Conservation (phyloP, 2,797 vertebrate species). For the Lepilemur septentrionalis region DNA sequence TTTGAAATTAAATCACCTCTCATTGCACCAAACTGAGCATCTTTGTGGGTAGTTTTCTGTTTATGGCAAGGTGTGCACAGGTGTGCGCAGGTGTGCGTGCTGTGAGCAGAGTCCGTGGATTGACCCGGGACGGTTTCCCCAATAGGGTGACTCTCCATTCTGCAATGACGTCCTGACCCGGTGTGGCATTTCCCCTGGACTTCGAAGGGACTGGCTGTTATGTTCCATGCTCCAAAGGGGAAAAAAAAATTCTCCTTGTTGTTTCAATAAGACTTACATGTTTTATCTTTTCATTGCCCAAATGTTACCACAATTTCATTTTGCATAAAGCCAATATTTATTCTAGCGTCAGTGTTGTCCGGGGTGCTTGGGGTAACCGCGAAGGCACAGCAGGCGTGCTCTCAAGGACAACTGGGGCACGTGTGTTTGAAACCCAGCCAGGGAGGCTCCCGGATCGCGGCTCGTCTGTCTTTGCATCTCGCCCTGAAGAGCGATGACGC, state of each 20-base stretch:
- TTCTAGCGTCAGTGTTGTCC: neutral
- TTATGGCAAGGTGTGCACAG: accelerated
- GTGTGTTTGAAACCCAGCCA: neutral
- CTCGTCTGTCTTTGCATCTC: neutral
- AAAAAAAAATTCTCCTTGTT: neutral
- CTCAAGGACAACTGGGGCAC: neutral
- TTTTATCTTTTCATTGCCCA: constrained; percentile 22
- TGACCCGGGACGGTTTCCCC: accelerated
- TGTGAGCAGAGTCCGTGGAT: accelerated
- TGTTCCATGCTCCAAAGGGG: neutral
- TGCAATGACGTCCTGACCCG: accelerated
- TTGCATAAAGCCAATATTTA: neutral
- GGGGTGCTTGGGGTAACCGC: neutral
- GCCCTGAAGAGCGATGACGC: neutral
- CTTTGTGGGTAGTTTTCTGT: neutral
- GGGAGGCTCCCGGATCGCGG: accelerated
- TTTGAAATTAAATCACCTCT: neutral
- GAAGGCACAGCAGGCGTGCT: neutral
- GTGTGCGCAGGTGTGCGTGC: neutral
- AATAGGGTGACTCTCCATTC: accelerated
- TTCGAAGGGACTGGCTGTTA: neutral
- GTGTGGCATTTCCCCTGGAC: neutral
- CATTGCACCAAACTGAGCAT: neutral
- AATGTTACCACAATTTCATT: constrained; percentile 9
- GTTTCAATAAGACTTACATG: neutral